phyloP scores from a whole-genome alignment of 2,797 vertebrate species.

The Gallinago stenura region DNA sequence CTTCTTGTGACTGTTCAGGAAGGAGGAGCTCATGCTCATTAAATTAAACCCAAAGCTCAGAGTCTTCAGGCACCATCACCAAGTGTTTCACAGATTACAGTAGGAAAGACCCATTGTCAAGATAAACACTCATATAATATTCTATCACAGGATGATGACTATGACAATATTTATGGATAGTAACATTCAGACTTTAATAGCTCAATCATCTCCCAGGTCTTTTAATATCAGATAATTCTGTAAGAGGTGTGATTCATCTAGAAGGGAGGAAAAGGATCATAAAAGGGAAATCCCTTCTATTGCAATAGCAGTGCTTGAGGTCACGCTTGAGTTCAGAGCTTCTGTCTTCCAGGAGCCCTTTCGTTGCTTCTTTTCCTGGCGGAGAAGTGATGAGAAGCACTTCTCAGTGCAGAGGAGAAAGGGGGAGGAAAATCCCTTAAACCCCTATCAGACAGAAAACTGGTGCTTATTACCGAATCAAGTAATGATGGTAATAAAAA shows the following conservation, averaged over 20 bases:
- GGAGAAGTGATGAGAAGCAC: slow-evolving; percentile 15
- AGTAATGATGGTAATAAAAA: neutral
- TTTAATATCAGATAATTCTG: slow-evolving; percentile 8
- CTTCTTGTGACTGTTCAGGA: neutral
- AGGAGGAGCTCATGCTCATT: neutral
- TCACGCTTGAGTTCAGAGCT: slow-evolving; percentile 7
- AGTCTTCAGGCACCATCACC: neutral
- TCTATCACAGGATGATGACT: neutral
- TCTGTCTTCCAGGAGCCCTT: slow-evolving; percentile 42
- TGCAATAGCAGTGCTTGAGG: slow-evolving; percentile 44
- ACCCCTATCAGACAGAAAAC: neutral
- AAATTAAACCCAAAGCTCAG: neutral
- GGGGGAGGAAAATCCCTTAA: slow-evolving; percentile 30
- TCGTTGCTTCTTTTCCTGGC: neutral
- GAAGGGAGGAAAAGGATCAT: slow-evolving; percentile 57
- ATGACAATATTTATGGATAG: neutral
- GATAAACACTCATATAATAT: neutral
- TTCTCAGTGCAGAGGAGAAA: neutral
- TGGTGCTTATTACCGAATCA: neutral
- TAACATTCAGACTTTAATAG: neutral
- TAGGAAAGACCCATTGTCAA: neutral
- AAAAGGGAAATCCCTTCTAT: slow-evolving; percentile 67
- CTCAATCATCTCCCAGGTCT: neutral
- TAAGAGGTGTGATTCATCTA: slow-evolving; percentile 56
- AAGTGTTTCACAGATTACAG: neutral